Conservation (phyloP, 1,140 invertebrate genomes). For the Leptinotarsa undecemlineata region DNA sequence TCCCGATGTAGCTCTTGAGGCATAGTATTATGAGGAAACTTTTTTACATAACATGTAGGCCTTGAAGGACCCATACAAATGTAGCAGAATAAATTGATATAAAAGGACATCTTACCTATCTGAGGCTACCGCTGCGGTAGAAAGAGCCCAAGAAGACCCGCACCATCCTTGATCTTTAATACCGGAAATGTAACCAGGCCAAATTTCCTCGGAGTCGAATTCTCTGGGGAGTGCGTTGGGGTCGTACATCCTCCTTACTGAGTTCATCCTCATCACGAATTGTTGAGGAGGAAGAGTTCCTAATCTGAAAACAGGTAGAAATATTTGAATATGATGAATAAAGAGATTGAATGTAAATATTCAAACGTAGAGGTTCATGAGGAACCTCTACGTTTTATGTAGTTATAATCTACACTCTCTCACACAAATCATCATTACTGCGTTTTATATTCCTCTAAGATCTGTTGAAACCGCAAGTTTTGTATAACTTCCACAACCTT, state of each 20-base stretch:
- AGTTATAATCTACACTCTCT: background rate
- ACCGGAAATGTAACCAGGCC: slow-evolving; percentile 72
- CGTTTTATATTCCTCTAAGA: no score
- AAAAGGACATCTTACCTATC: slow-evolving; percentile 61
- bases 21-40: no score
- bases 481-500: background rate
- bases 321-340: background rate
- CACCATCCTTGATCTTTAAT: slow-evolving; percentile 90
- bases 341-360: background rate
- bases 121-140: slow-evolving; percentile 78
- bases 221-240: slow-evolving; percentile 61
- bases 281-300: slow-evolving; percentile 63
- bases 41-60: no score
- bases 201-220: slow-evolving; percentile 77
- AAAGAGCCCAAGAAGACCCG: slow-evolving; percentile 90
- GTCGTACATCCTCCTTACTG: slow-evolving; percentile 67
- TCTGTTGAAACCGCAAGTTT: background rate
- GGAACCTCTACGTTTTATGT: background rate
- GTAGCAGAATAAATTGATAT: no score
- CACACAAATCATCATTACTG: background rate
- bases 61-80: no score
- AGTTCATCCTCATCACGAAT: slow-evolving; percentile 71
- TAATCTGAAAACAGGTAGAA: slow-evolving; percentile 36
- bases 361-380: no score
- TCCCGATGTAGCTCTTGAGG: no score